Conservation (phyloP, 2,888 invertebrate species). For the Imbricaverruca yamaguchii region DNA sequence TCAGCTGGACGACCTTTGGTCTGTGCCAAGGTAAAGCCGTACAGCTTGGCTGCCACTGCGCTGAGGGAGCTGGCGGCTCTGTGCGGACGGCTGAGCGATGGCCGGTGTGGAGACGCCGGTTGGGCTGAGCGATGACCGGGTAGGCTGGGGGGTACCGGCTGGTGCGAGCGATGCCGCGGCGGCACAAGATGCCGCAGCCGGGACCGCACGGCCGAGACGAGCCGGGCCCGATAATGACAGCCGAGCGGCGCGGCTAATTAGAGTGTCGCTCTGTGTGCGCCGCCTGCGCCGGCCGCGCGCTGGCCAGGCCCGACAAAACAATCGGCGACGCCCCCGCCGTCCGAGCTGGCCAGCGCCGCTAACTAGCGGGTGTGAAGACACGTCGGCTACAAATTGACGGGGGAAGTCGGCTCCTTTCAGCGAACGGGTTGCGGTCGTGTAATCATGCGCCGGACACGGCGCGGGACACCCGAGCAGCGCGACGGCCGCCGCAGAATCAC, state of each 20-base stretch:
- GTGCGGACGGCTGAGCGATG: no score
- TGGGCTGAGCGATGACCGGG: no score
- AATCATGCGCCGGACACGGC: conserved; percentile 1
- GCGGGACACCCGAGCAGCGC: not conserved
- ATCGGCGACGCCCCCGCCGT: not conserved
- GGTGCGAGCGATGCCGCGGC: no score
- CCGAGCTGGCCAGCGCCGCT: not conserved
- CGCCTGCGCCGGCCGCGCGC: not conserved
- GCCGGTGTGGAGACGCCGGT: no score
- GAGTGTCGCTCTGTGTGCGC: not conserved
- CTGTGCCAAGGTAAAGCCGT: no score
- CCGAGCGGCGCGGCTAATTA: not conserved
- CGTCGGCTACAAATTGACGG: conserved; percentile 21
- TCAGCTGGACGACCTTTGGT: no score
- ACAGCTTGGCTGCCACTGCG: no score
- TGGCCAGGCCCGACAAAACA: not conserved
- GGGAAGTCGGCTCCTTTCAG: conserved; percentile 21
- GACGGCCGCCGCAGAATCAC: not conserved
- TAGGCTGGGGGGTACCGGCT: no score
- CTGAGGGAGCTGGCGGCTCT: no score
- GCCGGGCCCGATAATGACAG: not conserved
- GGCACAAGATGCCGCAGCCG: no score
- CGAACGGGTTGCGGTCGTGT: conserved; percentile 8
- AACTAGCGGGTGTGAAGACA: conserved; percentile 21
- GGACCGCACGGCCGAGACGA: not conserved